These are phyloP conservation scores for Dolichopus griseipennis DNA, from an alignment of 2,888 invertebrate species.

Conservation along the genomic window DNA sequence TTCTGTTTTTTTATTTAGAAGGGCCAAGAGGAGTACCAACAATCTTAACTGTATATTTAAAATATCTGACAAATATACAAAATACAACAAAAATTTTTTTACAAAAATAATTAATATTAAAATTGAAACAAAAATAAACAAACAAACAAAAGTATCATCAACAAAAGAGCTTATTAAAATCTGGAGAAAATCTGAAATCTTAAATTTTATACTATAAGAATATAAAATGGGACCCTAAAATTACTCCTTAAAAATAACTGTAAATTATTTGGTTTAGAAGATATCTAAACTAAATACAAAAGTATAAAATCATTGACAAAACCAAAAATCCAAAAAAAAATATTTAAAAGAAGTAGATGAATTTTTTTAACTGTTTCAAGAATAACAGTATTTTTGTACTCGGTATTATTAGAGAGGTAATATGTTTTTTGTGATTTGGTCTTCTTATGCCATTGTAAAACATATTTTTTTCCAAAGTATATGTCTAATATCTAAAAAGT, in stretches of 20 bases:
- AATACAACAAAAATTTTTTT: not conserved
- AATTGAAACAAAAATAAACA: not conserved
- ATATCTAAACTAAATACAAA: not conserved
- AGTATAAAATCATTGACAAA: not conserved
- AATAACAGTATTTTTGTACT: too few species aligned
- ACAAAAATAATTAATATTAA: not conserved
- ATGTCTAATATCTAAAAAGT: too few species aligned
- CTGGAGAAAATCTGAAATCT: not conserved
- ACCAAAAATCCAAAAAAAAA: not conserved
- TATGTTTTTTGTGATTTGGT: too few species aligned
- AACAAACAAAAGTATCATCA: not conserved
- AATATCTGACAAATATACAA: not conserved
- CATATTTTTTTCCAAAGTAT: too few species aligned
- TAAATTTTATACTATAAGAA: not conserved
- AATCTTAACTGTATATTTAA: not conserved
- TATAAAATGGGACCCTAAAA: not conserved
- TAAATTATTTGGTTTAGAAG: not conserved
- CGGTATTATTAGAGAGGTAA: too few species aligned
- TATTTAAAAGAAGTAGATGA: too few species aligned
- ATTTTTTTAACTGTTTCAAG: too few species aligned
- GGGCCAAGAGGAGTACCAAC: too few species aligned
- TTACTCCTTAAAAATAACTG: not conserved
- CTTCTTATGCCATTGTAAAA: too few species aligned
- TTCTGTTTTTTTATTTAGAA: not conserved
- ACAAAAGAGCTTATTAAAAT: conserved; percentile 1